Conservation (phyloP, 2,113 vertebrate species). For the Candoia aspera region DNA sequence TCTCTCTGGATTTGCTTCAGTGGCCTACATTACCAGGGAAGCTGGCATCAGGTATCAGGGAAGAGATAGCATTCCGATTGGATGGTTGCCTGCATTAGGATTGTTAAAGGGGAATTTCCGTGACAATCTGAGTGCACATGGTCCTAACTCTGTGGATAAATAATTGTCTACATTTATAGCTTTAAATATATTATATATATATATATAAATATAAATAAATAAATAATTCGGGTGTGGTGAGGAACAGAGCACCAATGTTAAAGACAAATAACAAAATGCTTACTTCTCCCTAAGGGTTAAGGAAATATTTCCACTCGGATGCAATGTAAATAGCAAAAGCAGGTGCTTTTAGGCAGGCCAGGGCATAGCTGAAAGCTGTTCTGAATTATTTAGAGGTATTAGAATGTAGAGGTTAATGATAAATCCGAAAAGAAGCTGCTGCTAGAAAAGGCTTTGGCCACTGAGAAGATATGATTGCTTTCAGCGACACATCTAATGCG, state of each 20-base stretch:
- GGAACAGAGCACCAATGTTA: background rate
- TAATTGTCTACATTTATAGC: slow-evolving; percentile 57
- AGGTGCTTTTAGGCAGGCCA: slow-evolving; percentile 65
- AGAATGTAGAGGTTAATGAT: slow-evolving; percentile 77
- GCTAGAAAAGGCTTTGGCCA: slow-evolving; percentile 69
- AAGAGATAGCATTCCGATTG: slow-evolving; percentile 60
- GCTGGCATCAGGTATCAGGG: slow-evolving; percentile 71
- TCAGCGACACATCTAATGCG: background rate
- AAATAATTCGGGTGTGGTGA: background rate
- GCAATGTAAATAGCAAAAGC: slow-evolving; percentile 38
- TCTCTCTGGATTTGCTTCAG: slow-evolving; percentile 78
- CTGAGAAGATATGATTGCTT: slow-evolving; percentile 34
- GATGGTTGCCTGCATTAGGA: slow-evolving; percentile 64
- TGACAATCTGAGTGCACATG: slow-evolving; percentile 62
- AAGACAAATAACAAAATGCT: slow-evolving; percentile 1
- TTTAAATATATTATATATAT: slow-evolving; percentile 51
- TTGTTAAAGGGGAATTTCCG: slow-evolving; percentile 68
- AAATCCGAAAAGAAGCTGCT: slow-evolving; percentile 65
- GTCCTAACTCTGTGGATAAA: slow-evolving; percentile 55
- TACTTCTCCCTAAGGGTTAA: background rate
- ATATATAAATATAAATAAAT: slow-evolving; percentile 50
- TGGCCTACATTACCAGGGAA: slow-evolving; percentile 77
- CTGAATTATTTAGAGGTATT: slow-evolving; percentile 79
- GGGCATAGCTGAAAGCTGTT: slow-evolving; percentile 68
- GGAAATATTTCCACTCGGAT: slow-evolving; percentile 49